These are phyloP conservation scores for Macrochelys suwanniensis DNA, from an alignment of 2,797 vertebrate genomes.

Conservation along the genomic window DNA sequence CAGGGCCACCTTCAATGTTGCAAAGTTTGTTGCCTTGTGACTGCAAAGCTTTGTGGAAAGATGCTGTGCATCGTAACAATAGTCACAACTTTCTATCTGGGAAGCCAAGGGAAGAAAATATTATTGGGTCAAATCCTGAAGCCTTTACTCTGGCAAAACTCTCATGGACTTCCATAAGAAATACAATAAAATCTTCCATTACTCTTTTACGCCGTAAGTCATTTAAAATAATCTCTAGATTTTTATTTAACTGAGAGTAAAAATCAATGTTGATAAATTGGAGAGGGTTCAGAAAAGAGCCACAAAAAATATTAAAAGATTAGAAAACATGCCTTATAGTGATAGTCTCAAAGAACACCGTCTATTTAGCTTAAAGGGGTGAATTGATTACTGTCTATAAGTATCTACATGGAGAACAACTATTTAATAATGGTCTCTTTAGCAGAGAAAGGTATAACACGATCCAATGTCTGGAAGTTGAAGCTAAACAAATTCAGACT, in stretches of 20 bases:
- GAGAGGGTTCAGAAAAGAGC: not conserved
- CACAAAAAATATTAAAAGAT: not conserved
- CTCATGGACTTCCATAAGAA: rapidly evolving
- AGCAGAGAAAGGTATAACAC: not conserved
- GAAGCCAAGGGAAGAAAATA: not conserved
- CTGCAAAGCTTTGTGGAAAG: not conserved
- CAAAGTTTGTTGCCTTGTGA: not conserved
- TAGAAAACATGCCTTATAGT: not conserved
- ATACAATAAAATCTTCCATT: not conserved
- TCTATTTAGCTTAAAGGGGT: not conserved
- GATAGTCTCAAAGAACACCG: not conserved
- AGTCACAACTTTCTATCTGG: not conserved
- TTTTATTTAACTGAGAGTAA: not conserved
- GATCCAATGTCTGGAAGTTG: not conserved
- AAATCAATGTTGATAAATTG: not conserved
- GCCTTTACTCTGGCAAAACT: not conserved
- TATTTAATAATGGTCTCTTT: not conserved
- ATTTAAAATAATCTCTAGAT: not conserved
- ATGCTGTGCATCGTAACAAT: not conserved
- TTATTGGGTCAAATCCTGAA: not conserved
- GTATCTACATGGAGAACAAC: not conserved
- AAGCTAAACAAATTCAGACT: not conserved
- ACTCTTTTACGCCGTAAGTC: not conserved
- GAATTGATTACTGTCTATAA: not conserved
- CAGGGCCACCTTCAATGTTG: not conserved